A percentile compares a stretch with the other conserved stretches of the same genome.
These are phyloP conservation scores for Acholoe squamosa DNA, from an alignment of 2,888 invertebrate genomes.

Conservation along the genomic window DNA sequence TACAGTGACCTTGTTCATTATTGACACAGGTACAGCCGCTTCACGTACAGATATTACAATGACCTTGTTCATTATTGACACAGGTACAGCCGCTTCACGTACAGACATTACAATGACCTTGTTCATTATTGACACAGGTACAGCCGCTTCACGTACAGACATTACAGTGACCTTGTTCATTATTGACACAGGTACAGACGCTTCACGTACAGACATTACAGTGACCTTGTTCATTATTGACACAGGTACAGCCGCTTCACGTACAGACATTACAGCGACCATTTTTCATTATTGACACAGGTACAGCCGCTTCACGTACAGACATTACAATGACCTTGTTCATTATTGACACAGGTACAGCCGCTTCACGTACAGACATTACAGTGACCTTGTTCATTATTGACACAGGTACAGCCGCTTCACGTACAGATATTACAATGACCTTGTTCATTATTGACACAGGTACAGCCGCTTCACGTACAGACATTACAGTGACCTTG, in stretches of 20 bases:
- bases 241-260: no score
- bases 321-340: no score
- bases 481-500: not conserved
- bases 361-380: constrained; percentile 82
- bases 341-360: not conserved
- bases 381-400: constrained; percentile 91
- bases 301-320: no score
- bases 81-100: not conserved
- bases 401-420: constrained; percentile 86
- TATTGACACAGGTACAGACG: no score
- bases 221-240: no score
- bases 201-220: no score
- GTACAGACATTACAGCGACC: no score
- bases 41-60: not conserved
- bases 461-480: not conserved
- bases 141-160: constrained; percentile 75
- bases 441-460: not conserved
- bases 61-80: not conserved
- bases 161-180: constrained; percentile 86
- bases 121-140: constrained; percentile 48
- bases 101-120: not conserved
- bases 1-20: constrained; percentile 91
- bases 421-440: not conserved
- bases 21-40: constrained; percentile 86
- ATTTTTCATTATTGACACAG: no score